Percentiles rank a stretch among this genome's conserved stretches.
phyloP scores from a whole-genome alignment of 1,140 invertebrate species.

The Caerostris darwini region DNA sequence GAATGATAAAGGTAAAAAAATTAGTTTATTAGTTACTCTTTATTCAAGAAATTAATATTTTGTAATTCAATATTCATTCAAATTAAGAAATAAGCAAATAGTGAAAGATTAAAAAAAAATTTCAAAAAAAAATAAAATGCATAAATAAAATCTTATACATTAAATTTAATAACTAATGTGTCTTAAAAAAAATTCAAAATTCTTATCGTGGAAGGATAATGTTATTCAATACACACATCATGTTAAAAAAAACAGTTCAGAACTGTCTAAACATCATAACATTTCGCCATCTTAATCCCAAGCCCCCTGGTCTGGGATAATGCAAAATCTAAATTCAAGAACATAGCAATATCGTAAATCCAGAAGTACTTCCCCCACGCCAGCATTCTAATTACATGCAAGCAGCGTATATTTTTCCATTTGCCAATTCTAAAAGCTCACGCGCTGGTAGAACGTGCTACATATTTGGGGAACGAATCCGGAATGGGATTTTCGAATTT shows the following conservation, averaged over 20 bases:
- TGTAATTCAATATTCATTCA: too few relatives aligned
- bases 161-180: too few relatives aligned
- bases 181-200: too few relatives aligned
- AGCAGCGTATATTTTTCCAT: constrained; percentile 21
- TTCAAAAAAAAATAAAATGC: too few relatives aligned
- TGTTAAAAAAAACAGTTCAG: not conserved
- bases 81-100: too few relatives aligned
- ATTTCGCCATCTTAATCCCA: not conserved
- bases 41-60: too few relatives aligned
- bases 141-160: too few relatives aligned
- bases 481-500: constrained; percentile 37
- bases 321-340: not conserved
- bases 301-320: not conserved
- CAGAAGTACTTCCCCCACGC: not conserved
- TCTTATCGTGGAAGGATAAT: too few relatives aligned
- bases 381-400: constrained; percentile 26
- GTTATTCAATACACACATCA: not conserved
- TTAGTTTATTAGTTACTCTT: too few relatives aligned
- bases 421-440: constrained; percentile 15
- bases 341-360: not conserved
- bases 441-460: not conserved
- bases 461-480: not conserved
- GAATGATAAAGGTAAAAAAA: too few relatives aligned
- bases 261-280: not conserved
- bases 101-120: too few relatives aligned